Evolutionary conservation across 2,113 vertebrate species (phyloP).

Genomic region (Rhea americana): DNA sequence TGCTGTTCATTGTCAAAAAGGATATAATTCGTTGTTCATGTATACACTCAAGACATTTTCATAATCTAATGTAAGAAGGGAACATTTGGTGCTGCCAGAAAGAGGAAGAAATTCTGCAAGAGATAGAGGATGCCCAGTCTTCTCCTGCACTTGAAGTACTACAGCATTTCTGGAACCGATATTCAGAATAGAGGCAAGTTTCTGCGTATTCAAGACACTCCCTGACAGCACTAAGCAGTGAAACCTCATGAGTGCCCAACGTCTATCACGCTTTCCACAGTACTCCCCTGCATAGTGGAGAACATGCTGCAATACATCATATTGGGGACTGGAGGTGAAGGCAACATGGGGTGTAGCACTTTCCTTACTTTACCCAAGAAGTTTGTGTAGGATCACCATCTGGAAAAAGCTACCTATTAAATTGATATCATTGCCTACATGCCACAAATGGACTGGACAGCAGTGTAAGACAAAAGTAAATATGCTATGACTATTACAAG

Average conservation of each 20-base stretch:
- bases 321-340: background rate
- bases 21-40: conserved; percentile 60
- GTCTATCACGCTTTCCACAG: background rate
- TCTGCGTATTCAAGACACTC: background rate
- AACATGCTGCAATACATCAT: background rate
- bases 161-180: conserved; percentile 27
- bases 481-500: background rate
- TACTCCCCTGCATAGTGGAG: background rate
- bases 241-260: background rate
- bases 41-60: conserved; percentile 55
- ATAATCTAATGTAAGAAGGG: conserved; percentile 48
- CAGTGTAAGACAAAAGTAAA: background rate
- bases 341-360: background rate
- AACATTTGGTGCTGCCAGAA: conserved; percentile 68
- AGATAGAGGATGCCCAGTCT: conserved; percentile 40
- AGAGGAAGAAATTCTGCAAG: conserved; percentile 44
- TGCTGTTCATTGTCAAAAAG: conserved; percentile 60
- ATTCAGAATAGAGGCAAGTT: background rate
- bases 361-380: background rate
- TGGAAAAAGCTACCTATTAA: background rate
- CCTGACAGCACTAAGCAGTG: background rate
- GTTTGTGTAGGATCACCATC: background rate
- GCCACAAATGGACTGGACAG: background rate
- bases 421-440: background rate
- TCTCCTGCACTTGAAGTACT: conserved; percentile 48